Evolutionary conservation across 2,888 invertebrate species (phyloP), one percentile per base, ranked within the genome.

Genomic region (Cremastinae sp.): DNA sequence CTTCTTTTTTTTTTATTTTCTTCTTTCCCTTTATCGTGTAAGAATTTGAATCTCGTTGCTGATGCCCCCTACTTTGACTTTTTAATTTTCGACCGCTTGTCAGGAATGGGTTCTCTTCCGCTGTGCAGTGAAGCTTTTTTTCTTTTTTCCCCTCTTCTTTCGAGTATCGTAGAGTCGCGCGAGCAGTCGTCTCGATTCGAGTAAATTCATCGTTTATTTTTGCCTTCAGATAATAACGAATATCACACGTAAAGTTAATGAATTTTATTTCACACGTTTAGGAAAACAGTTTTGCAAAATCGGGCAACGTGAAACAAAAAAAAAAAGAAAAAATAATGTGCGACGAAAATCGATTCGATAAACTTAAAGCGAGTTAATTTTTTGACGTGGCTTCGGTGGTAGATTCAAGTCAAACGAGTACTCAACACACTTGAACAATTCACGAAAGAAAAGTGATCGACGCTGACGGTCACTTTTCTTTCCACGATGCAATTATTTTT

Each of bases 31-130:
- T 66, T 68, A 14, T 56, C 47, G 54, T 74, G 59, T 62, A 12
- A 58, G 49, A 58, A 18, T 58, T 61, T 68, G 65, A 53, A 61
- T 71, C 12, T 12, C 12, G 12, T 45, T 28, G 28, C 28, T 58
- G 51, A 22, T 49, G 20, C 56, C 62, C 49, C n/a, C 18, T 49
- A 10, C 47, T 58, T 34, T 20, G 10, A n/a, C 36, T 36, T 36
- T 49, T 49, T 58, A 43, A 38, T 28, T 49, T 34, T 34, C 20
- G 20, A 12, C 38, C 61, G 78, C 79, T 82, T 82, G 73, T 43
- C 73, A 79, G 79, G 81, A 81, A 81, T 83, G 79, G 81, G 80
- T 83, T 81, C 77, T 62, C 61, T 80, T 75, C 65, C 18, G 65
- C 69, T 65, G 56, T 47, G 54, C 53, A 54, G 16, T 49, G 12